These are phyloP conservation scores for Sphaeridia pumilis DNA, from an alignment of 2,888 invertebrate species.

Conservation along the genomic window DNA sequence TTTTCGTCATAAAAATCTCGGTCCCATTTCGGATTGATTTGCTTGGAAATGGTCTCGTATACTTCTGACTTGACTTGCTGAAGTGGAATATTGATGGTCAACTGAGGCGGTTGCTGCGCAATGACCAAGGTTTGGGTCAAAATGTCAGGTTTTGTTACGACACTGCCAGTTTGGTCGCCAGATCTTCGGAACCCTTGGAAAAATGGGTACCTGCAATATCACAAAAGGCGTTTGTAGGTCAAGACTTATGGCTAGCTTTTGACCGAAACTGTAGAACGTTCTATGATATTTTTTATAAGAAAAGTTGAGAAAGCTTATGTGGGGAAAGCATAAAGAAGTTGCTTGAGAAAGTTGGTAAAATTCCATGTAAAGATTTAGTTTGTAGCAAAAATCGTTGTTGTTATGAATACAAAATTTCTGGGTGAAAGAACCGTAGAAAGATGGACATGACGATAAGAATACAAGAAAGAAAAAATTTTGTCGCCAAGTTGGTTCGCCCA, in stretches of 20 bases:
- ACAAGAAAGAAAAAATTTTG: too few relatives aligned
- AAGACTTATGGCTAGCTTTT: background rate
- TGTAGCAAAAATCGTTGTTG: too few relatives aligned
- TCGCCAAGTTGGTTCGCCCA: too few relatives aligned
- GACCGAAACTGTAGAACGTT: background rate
- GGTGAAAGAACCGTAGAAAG: background rate
- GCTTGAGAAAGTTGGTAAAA: too few relatives aligned
- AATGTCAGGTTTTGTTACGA: slow-evolving; percentile 21
- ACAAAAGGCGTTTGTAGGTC: background rate
- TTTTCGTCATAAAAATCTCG: slow-evolving; percentile 27
- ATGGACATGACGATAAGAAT: too few relatives aligned
- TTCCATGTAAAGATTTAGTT: too few relatives aligned
- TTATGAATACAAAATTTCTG: background rate
- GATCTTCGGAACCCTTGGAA: slow-evolving; percentile 27
- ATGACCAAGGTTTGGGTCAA: slow-evolving; percentile 32
- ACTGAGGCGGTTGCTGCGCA: slow-evolving; percentile 29
- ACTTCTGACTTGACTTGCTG: slow-evolving; percentile 32
- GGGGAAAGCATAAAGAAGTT: too few relatives aligned
- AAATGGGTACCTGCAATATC: slow-evolving; percentile 29
- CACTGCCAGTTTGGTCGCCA: slow-evolving; percentile 2
- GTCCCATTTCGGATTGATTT: slow-evolving; percentile 29
- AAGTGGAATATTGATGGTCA: slow-evolving; percentile 31
- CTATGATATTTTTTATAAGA: background rate
- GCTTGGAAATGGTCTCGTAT: slow-evolving; percentile 32
- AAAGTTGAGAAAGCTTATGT: background rate